Evolutionary conservation across 2,113 vertebrate species (phyloP).

Genomic region (Crotalus tigris): DNA sequence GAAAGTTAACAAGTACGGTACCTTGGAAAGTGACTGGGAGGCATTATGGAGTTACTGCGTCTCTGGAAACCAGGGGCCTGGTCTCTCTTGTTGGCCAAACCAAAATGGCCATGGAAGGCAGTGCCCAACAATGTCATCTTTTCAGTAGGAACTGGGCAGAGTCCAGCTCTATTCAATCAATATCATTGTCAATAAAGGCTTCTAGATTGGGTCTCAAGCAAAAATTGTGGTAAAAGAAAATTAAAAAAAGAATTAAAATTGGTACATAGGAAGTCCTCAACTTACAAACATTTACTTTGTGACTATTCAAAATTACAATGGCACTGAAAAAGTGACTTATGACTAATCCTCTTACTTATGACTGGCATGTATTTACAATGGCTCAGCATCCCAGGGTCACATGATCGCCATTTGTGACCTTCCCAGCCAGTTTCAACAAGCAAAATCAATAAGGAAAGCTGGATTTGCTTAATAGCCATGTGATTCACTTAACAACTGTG

Average conservation of each 20-base stretch:
- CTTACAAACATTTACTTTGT: not conserved
- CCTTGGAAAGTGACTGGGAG: not conserved
- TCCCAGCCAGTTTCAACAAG: not conserved
- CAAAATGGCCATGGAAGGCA: not conserved
- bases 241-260: not conserved
- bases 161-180: not conserved
- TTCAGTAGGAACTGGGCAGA: not conserved
- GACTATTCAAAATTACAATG: not conserved
- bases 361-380: not conserved
- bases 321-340: not conserved
- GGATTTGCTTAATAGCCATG: not conserved
- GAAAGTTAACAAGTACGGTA: not conserved
- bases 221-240: not conserved
- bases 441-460: not conserved
- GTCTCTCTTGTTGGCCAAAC: not conserved
- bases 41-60: not conserved
- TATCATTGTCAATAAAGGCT: not conserved
- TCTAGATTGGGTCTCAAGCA: not conserved
- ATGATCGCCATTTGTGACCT: not conserved
- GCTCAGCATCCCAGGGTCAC: not conserved
- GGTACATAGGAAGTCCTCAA: not conserved
- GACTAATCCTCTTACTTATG: not conserved
- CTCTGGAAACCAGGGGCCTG: not conserved
- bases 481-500: not conserved
- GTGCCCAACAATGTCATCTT: too few relatives aligned